Conservation (phyloP, 2,888 invertebrate genomes). For the Strigamia maritima region DNA sequence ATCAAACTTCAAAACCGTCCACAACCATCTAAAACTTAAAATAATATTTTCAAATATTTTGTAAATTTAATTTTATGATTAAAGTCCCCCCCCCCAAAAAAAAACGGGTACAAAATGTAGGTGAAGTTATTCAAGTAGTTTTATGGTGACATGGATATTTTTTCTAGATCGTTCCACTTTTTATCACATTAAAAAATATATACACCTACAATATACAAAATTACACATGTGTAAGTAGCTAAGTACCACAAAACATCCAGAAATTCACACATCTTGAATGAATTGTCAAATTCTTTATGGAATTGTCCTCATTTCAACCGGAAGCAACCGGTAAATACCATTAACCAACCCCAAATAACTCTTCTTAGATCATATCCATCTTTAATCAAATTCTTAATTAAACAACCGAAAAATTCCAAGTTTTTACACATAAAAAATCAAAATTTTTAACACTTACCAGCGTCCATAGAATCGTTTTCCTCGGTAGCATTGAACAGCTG, state of each 20-base stretch:
- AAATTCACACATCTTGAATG: not conserved
- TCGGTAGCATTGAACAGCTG: constrained; percentile 19
- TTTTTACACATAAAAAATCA: not conserved
- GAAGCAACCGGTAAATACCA: not conserved
- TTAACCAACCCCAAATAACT: not conserved
- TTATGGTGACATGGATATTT: not conserved
- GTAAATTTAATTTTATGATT: too few relatives aligned
- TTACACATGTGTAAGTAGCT: not conserved
- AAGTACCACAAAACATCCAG: not conserved
- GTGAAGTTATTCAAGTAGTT: not conserved
- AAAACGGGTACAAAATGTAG: not conserved
- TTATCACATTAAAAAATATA: not conserved
- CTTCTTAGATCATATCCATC: not conserved
- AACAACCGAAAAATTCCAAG: not conserved
- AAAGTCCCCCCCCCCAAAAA: not conserved
- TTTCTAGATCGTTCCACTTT: not conserved
- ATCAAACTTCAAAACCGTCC: not conserved
- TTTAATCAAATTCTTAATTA: not conserved
- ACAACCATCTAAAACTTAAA: not conserved
- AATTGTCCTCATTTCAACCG: not conserved
- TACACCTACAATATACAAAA: not conserved
- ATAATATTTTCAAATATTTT: not conserved
- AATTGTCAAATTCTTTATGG: not conserved
- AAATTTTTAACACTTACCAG: not conserved
- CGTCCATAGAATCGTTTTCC: not conserved